These are phyloP conservation scores for Xiphorhynchus erythropygius DNA, from an alignment of 2,797 vertebrate species.

Conservation along the genomic window DNA sequence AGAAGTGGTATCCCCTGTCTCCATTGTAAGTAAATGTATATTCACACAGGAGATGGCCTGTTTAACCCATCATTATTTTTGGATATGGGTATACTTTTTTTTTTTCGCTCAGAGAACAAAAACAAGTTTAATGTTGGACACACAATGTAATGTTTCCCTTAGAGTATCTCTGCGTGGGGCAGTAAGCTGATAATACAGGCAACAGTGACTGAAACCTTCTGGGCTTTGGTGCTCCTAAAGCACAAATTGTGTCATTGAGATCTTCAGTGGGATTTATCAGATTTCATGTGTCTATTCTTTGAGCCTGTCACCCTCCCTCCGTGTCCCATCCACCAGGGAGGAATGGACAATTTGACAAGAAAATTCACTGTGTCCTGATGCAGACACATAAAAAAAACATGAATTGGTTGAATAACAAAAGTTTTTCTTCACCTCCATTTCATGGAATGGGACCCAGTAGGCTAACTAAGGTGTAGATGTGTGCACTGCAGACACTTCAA, in stretches of 20 bases:
- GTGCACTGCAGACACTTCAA: background rate
- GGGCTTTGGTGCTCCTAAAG: background rate
- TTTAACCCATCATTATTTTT: background rate
- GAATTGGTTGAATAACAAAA: background rate
- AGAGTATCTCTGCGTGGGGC: background rate
- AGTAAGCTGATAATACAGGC: background rate
- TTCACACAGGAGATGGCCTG: background rate
- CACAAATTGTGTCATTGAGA: background rate
- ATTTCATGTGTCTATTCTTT: background rate
- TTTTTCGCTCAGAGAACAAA: background rate
- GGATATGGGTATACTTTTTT: background rate
- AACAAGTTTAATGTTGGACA: background rate
- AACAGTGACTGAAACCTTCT: background rate
- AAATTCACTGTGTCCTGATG: background rate
- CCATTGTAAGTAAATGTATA: background rate
- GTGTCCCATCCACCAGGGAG: background rate
- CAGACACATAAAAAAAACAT: background rate
- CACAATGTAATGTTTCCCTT: background rate
- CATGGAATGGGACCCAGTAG: background rate
- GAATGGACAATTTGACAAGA: background rate
- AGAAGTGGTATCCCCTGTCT: background rate
- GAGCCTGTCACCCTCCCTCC: background rate
- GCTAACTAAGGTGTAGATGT: background rate
- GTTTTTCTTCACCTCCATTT: background rate
- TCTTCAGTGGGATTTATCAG: background rate